These are phyloP conservation scores for Sceliomorpha sp. DNA, from an alignment of 2,888 invertebrate genomes.

Conservation along the genomic window DNA sequence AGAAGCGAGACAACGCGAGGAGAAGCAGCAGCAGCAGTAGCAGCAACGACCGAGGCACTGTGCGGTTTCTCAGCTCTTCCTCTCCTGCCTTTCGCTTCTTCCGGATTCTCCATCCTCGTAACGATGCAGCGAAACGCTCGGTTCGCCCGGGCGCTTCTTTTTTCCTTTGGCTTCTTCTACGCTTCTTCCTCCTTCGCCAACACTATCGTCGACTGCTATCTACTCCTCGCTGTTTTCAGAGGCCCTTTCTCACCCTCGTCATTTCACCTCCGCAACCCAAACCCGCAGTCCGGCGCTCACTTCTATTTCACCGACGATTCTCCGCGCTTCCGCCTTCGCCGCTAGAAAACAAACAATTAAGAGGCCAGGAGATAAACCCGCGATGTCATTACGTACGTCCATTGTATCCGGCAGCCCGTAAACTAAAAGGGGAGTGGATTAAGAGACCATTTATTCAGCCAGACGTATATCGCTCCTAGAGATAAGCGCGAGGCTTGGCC, in stretches of 20 bases:
- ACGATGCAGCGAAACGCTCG: constrained; percentile 43
- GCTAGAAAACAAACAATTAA: constrained; percentile 57
- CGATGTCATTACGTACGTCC: constrained; percentile 59
- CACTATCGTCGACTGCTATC: constrained; percentile 13
- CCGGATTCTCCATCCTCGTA: constrained; percentile 19
- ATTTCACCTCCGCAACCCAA: constrained; percentile 4
- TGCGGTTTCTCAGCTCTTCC: constrained; percentile 24
- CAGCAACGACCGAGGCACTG: constrained; percentile 9
- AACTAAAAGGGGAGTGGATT: constrained; percentile 61
- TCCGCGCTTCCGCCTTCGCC: constrained; percentile 29
- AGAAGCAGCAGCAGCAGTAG: too few relatives aligned
- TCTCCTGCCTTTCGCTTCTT: constrained; percentile 5
- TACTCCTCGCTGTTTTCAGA: constrained; percentile 15
- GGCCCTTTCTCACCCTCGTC: constrained; percentile 39
- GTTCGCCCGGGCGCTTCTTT: constrained; percentile 35
- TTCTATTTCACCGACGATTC: constrained; percentile 28
- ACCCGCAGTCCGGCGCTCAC: constrained; percentile 3
- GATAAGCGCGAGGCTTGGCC: constrained; percentile 44
- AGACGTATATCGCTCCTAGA: constrained; percentile 43
- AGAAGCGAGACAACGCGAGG: constrained; percentile 29
- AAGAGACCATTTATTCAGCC: constrained; percentile 55
- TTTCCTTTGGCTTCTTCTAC: constrained; percentile 46
- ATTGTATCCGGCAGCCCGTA: constrained; percentile 59
- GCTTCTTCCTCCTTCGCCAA: constrained; percentile 9
- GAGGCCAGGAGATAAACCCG: constrained; percentile 55